Evolutionary conservation across 2,797 vertebrate species (phyloP).

Genomic region (Poeciliopsis turneri): DNA sequence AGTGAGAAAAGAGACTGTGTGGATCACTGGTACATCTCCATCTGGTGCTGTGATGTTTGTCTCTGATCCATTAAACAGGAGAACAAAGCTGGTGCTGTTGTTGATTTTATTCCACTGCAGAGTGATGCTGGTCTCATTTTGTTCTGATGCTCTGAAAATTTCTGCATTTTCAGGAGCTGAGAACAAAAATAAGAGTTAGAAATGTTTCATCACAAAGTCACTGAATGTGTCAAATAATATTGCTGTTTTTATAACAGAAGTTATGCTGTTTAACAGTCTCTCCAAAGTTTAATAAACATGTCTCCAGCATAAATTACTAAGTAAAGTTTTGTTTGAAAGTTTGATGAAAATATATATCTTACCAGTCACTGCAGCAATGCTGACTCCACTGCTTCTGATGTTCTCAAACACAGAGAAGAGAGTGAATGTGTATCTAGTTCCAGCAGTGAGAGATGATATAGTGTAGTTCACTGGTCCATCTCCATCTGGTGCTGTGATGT

Average conservation of each 20-base stretch:
- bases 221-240: too few species aligned
- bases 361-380: too few species aligned
- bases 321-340: too few species aligned
- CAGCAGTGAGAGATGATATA: conserved; percentile 40
- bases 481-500: background rate
- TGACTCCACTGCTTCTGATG: too few species aligned
- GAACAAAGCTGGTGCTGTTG: conserved; percentile 19
- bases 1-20: conserved; percentile 31
- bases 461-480: background rate
- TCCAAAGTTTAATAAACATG: too few species aligned
- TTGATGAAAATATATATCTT: too few species aligned
- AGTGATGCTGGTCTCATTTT: conserved; percentile 28
- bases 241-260: too few species aligned
- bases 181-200: too few species aligned
- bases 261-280: too few species aligned
- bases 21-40: background rate
- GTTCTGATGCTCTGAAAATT: background rate
- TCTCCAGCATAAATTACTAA: too few species aligned
- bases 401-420: conserved; percentile 33
- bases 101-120: conserved; percentile 45
- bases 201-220: too few species aligned
- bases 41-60: background rate
- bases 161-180: background rate
- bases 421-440: conserved; percentile 41
- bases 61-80: too few species aligned